Percentiles rank a stretch among this genome's conserved stretches.
These are phyloP conservation scores for Drosophila leonis DNA, from an alignment of 2,888 invertebrate genomes.

Conservation along the genomic window DNA sequence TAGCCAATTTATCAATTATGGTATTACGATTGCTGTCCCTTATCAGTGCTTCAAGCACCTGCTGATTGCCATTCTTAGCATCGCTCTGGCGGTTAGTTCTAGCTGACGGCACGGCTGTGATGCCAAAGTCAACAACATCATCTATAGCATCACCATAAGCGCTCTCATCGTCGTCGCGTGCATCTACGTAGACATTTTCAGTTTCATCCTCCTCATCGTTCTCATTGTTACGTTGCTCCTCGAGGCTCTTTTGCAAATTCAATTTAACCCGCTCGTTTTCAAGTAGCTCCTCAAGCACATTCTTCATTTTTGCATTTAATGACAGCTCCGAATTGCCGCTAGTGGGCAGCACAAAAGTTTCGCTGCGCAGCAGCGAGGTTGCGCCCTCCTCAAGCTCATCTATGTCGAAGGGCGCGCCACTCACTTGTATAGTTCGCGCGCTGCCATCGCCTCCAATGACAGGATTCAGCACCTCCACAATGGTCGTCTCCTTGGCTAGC, in stretches of 20 bases:
- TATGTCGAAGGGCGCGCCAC: conserved; percentile 76
- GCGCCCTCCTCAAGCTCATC: conserved; percentile 62
- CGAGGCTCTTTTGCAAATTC: conserved; percentile 85
- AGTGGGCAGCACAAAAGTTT: conserved; percentile 77
- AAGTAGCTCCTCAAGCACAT: conserved; percentile 85
- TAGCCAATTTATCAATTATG: conserved; percentile 70
- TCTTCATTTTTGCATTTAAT: conserved; percentile 86
- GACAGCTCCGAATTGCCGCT: conserved; percentile 79
- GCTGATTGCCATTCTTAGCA: conserved; percentile 82
- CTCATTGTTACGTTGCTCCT: conserved; percentile 75
- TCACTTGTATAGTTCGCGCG: conserved; percentile 84
- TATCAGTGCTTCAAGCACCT: conserved; percentile 77
- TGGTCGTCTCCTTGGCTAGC: conserved; percentile 83
- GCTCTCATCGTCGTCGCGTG: conserved; percentile 70
- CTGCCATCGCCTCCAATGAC: conserved; percentile 84
- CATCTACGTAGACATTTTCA: conserved; percentile 64
- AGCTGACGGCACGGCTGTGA: conserved; percentile 29
- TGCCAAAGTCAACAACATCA: conserved; percentile 75
- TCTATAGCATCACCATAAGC: conserved; percentile 71
- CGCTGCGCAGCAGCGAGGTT: conserved; percentile 74
- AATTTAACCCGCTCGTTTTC: conserved; percentile 85
- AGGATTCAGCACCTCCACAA: conserved; percentile 85
- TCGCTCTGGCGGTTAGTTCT: conserved; percentile 45
- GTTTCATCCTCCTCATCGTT: conserved; percentile 58
- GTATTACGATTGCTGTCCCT: conserved; percentile 82